Percentiles rank a stretch among this genome's conserved stretches.
Conservation (phyloP, 2,888 invertebrate genomes). For the Plemyria rubiginata region DNA sequence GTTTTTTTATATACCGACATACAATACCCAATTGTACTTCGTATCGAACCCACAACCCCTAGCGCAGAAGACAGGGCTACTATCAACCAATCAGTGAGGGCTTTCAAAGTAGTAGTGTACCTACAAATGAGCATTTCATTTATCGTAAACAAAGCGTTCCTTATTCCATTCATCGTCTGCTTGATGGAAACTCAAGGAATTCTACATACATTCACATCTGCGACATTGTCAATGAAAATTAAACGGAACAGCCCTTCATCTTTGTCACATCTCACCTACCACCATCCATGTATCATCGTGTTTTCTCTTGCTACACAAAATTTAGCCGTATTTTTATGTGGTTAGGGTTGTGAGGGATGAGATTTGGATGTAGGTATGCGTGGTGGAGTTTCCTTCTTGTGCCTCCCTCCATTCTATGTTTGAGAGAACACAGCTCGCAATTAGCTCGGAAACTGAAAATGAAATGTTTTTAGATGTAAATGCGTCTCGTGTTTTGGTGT, state of each 20-base stretch:
- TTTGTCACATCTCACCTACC: conserved; percentile 59
- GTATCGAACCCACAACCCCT: too few relatives aligned
- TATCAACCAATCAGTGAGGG: too few relatives aligned
- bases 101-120: neutral
- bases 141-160: conserved; percentile 1
- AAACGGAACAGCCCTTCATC: conserved; percentile 69
- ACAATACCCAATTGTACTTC: too few relatives aligned
- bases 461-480: conserved; percentile 53
- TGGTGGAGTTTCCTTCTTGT: conserved; percentile 39
- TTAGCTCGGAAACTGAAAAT: conserved; percentile 63
- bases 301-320: conserved; percentile 30
- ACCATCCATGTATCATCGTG: conserved; percentile 23
- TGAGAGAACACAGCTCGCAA: conserved; percentile 65
- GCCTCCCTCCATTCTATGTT: conserved; percentile 65
- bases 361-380: conserved; percentile 6
- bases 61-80: too few relatives aligned
- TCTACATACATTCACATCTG: conserved; percentile 24
- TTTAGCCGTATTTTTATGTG: conserved; percentile 36
- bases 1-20: too few relatives aligned
- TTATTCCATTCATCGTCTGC: conserved; percentile 23
- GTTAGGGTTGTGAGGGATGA: conserved; percentile 6
- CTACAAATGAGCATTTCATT: conserved; percentile 2
- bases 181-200: conserved; percentile 23
- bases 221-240: conserved; percentile 72
- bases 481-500: conserved; percentile 47